A percentile compares a stretch with the other conserved stretches of the same genome.
Conservation (phyloP, 2,113 vertebrate species). For the Varanus komodoensis region DNA sequence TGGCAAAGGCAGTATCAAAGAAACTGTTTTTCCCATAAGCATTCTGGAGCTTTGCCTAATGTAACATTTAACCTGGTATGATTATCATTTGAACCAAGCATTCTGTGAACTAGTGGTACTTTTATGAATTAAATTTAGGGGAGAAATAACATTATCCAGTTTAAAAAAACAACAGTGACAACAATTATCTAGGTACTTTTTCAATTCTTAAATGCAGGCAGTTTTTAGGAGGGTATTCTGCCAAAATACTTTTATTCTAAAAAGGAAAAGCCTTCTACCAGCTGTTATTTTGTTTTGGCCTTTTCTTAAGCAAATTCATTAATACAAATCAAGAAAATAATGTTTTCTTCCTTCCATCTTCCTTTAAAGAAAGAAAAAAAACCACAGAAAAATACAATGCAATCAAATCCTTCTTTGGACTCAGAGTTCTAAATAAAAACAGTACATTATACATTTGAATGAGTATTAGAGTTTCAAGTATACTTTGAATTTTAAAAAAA, state of each 20-base stretch:
- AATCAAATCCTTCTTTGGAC: neutral
- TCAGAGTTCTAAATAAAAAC: neutral
- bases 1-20: neutral
- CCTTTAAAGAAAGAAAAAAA: neutral
- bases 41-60: neutral
- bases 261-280: constrained; percentile 49
- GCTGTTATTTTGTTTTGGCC: constrained; percentile 55
- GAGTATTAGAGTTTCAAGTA: constrained; percentile 50
- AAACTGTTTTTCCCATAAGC: too few relatives aligned
- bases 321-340: constrained; percentile 51
- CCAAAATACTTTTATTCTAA: constrained; percentile 48
- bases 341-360: neutral
- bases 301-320: constrained; percentile 64
- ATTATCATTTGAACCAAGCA: neutral
- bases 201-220: constrained; percentile 57
- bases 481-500: constrained; percentile 17
- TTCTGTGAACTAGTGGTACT: neutral
- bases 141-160: neutral
- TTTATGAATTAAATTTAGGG: neutral
- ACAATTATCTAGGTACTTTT: constrained; percentile 57
- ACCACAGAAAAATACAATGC: neutral
- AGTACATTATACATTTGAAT: constrained; percentile 38
- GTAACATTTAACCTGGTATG: neutral
- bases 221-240: constrained; percentile 63
- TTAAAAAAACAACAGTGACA: constrained; percentile 29